A percentile compares a stretch with the other conserved stretches of the same genome.
phyloP scores from a whole-genome alignment of 2,888 invertebrate species.

The Chymomyza fuscimana region DNA sequence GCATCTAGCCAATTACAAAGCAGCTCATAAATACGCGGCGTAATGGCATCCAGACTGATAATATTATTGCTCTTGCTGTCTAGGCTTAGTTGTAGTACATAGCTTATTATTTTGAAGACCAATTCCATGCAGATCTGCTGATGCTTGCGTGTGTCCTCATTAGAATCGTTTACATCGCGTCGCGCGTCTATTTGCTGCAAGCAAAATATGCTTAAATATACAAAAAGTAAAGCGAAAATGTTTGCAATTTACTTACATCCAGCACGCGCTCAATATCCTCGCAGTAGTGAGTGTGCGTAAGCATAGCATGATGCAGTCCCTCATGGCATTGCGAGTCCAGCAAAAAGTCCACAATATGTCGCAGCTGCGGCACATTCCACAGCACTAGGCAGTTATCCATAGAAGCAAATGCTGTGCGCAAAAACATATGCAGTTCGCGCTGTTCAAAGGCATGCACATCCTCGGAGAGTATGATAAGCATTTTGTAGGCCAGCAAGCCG shows the following conservation, averaged over 20 bases:
- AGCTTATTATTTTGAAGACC: constrained; percentile 68
- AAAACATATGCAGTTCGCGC: constrained; percentile 72
- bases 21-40: constrained; percentile 72
- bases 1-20: constrained; percentile 72
- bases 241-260: constrained; percentile 63
- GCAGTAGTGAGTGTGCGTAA: constrained; percentile 67
- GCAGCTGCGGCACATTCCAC: constrained; percentile 76
- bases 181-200: constrained; percentile 64
- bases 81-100: constrained; percentile 67
- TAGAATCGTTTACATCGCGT: constrained; percentile 65
- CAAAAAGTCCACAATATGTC: constrained; percentile 77
- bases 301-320: constrained; percentile 74
- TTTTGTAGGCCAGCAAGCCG: constrained; percentile 77
- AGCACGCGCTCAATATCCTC: constrained; percentile 74
- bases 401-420: constrained; percentile 74
- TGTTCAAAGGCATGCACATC: constrained; percentile 74
- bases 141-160: constrained; percentile 72
- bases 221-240: background rate
- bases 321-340: constrained; percentile 70
- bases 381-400: constrained; percentile 72
- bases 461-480: constrained; percentile 77
- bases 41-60: constrained; percentile 74
- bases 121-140: constrained; percentile 73
- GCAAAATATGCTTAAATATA: background rate
- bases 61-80: constrained; percentile 54